Conservation (phyloP, 2,113 vertebrate species). For the Zosterops japonicus region DNA sequence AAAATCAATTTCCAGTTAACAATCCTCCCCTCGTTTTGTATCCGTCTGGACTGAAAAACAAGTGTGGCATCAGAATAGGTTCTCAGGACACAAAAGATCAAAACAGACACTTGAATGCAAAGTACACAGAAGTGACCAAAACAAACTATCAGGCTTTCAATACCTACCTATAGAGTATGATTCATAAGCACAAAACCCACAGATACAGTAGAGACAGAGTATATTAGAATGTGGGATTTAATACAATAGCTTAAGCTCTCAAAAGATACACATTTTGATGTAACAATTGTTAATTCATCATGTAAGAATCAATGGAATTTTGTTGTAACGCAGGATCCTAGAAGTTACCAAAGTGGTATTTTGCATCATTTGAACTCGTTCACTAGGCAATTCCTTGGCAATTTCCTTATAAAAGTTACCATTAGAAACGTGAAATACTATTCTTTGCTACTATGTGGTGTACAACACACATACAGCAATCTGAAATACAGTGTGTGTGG, state of each 20-base stretch:
- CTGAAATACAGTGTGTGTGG: not conserved
- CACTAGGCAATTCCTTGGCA: not conserved
- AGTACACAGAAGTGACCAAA: not conserved
- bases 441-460: not conserved
- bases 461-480: not conserved
- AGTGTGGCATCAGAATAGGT: not conserved
- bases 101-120: not conserved
- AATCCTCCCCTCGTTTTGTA: conserved; percentile 92
- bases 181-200: not conserved
- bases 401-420: not conserved
- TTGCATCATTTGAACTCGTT: not conserved
- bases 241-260: not conserved
- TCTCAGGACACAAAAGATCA: not conserved
- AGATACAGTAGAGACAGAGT: not conserved
- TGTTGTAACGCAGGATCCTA: not conserved
- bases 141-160: not conserved
- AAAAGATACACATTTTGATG: not conserved
- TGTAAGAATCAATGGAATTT: not conserved
- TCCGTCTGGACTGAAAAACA: conserved; percentile 84
- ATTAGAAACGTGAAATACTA: not conserved
- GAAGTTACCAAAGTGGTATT: not conserved
- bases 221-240: not conserved
- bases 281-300: not conserved
- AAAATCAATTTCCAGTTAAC: conserved; percentile 94
- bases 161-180: not conserved